Evolutionary conservation across 2,888 invertebrate genomes (phyloP), one percentile per base, ranked within the genome.

Genomic region (Pollenia labialis): DNA sequence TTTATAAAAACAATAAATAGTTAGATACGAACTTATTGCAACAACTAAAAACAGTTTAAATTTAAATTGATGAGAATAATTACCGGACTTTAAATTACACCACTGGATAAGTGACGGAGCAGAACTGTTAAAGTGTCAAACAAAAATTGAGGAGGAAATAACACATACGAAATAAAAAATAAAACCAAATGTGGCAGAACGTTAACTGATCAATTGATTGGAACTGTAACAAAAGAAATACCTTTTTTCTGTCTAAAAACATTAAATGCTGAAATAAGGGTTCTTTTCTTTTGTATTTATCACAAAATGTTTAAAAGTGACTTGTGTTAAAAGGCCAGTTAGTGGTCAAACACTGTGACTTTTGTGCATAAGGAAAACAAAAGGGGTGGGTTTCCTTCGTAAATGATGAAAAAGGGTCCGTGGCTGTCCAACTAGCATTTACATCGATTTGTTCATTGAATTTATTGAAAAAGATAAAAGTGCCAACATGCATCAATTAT

Each of bases 201-300:
- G 42, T 62, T 56, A 62, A 77, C n/a, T 42, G 54, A 77, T 83
- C 87, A 83, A 87, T 87, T 83, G 85, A 87, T 83, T 77, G 85
- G 68, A 85, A 87, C 82, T 75, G 79, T 74, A 64, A 87, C 44
- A 60, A 56, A 62, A 12, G 14, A 60, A 68, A 75, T 76, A 76
- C 54, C 69, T 71, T 71, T 14, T 56, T 16, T n/a, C 60, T 64
- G 18, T 42, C 14, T 23, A 4, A 0, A 32, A 48, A 75, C 14
- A 68, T 52, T 48, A 72, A 48, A 56, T 32, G 7, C 40, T 18
- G 16, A 18, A 75, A 82, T 18, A 62, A 69, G 62, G 75, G 75
- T 69, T 82, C 60, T 69, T 76, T 60, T 44, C 23, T 16, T 23
- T 1, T 60, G 16, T 81, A 46, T 54, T 52, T 48, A 32, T 60